A percentile compares a stretch with the other conserved stretches of the same genome.
These are phyloP conservation scores for Lytechinus variegatus DNA, from an alignment of 35 echinoderm and acorn worm species.

Conservation along the genomic window DNA sequence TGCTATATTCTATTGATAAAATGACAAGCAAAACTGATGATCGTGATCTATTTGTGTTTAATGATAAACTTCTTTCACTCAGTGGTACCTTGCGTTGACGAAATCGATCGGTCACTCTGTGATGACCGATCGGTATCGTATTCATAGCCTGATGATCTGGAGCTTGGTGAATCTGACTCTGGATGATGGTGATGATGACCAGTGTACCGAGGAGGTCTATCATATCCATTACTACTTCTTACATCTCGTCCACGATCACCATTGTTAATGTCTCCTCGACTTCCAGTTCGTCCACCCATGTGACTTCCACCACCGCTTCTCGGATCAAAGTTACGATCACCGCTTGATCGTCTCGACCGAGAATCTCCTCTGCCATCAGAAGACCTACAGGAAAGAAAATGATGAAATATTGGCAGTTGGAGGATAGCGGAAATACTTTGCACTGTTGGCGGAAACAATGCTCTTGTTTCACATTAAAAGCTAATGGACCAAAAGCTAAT, in stretches of 20 bases:
- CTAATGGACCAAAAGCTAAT: no score
- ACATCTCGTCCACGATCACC: conserved; percentile 52
- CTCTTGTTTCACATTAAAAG: no score
- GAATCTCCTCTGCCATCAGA: conserved; percentile 24
- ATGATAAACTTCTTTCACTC: not conserved
- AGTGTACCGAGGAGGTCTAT: not conserved
- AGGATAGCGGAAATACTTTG: no score
- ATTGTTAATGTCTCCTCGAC: not conserved
- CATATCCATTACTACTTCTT: not conserved
- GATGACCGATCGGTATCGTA: conserved; percentile 69
- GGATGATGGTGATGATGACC: conserved; percentile 30
- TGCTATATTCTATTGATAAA: conserved; percentile 24
- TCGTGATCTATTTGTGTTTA: not conserved
- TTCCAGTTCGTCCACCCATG: not conserved
- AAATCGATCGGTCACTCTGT: conserved; percentile 59
- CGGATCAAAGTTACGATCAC: not conserved
- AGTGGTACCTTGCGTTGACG: conserved; percentile 37
- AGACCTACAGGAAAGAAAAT: not conserved
- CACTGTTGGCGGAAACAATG: no score
- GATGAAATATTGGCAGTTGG: not conserved
- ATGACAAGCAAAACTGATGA: conserved; percentile 23
- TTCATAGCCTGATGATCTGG: conserved; percentile 67
- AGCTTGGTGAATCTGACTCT: conserved; percentile 65
- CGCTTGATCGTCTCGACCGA: not conserved
- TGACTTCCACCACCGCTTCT: conserved; percentile 4